These are phyloP conservation scores for Lophotis ruficrista DNA, from an alignment of 2,113 vertebrate genomes.

Conservation along the genomic window DNA sequence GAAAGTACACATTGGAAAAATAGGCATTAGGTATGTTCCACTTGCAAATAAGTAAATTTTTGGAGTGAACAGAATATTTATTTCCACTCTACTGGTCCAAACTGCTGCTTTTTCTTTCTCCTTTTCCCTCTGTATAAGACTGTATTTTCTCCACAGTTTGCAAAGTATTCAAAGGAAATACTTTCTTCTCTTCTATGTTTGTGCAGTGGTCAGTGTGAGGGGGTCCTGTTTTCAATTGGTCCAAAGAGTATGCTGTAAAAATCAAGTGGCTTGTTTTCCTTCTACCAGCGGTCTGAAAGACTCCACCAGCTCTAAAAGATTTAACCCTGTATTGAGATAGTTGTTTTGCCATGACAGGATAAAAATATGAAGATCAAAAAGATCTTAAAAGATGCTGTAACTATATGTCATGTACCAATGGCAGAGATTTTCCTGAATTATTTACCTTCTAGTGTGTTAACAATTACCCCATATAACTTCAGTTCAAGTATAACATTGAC, in stretches of 20 bases:
- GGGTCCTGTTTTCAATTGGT: background rate
- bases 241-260: background rate
- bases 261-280: background rate
- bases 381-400: background rate
- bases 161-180: background rate
- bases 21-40: background rate
- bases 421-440: background rate
- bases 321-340: background rate
- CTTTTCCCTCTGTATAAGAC: background rate
- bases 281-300: background rate
- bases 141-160: background rate
- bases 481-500: background rate
- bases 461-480: background rate
- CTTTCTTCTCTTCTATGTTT: background rate
- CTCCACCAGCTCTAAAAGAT: background rate
- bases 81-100: background rate
- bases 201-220: background rate
- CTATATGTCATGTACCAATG: background rate
- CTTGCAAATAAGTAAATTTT: background rate
- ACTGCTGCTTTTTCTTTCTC: background rate
- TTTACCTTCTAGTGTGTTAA: background rate
- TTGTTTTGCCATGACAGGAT: background rate
- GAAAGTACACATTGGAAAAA: background rate
- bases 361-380: background rate
- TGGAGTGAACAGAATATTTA: background rate